Conservation (phyloP, 2,113 vertebrate genomes). For the Cyphomyrus discorhynchus region DNA sequence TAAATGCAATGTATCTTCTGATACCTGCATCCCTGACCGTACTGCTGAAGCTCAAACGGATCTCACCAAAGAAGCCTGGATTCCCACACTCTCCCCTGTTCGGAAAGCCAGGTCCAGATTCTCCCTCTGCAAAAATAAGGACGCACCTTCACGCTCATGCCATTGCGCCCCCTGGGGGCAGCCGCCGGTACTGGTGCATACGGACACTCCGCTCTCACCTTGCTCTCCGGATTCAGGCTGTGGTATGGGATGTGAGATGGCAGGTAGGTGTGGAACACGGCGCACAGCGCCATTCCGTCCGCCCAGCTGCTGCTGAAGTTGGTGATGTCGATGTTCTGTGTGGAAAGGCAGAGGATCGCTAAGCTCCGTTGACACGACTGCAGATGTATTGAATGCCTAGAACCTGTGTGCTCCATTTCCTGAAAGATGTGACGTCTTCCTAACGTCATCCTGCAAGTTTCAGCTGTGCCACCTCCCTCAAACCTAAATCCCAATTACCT, state of each 20-base stretch:
- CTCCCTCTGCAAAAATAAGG: slow-evolving; percentile 45
- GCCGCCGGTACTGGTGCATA: neutral
- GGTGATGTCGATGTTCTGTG: slow-evolving; percentile 68
- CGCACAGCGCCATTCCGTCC: slow-evolving; percentile 68
- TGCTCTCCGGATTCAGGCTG: slow-evolving; percentile 54
- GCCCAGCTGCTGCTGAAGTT: slow-evolving; percentile 75
- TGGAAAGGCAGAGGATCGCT: neutral
- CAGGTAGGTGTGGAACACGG: slow-evolving; percentile 67
- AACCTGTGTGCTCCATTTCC: neutral
- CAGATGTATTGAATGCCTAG: neutral
- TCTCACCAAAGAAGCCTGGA: slow-evolving; percentile 54
- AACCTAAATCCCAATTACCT: slow-evolving; percentile 45
- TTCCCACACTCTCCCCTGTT: slow-evolving; percentile 58
- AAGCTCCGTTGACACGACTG: neutral
- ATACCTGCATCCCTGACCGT: neutral
- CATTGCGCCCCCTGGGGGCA: neutral
- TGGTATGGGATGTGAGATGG: slow-evolving; percentile 62
- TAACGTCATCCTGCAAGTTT: neutral
- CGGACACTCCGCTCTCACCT: slow-evolving; percentile 42
- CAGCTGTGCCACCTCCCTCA: neutral
- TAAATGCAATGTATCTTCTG: neutral
- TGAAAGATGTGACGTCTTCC: neutral
- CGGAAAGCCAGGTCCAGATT: slow-evolving; percentile 64
- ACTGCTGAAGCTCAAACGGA: neutral
- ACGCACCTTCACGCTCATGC: neutral